Conservation (phyloP, 2,113 vertebrate species). For the Elaphurus davidianus region DNA sequence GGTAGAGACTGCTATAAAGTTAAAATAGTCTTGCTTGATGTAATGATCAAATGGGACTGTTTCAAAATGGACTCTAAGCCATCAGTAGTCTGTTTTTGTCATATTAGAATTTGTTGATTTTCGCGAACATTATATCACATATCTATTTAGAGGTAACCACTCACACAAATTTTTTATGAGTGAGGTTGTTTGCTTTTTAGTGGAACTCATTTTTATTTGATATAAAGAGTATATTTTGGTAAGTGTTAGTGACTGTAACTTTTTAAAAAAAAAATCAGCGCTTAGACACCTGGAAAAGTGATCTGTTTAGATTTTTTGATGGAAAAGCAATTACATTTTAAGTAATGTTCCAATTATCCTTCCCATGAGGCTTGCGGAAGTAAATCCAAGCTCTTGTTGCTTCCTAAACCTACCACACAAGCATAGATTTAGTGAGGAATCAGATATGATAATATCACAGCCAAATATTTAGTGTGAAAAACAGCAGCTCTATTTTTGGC, state of each 20-base stretch:
- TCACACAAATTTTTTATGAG: not conserved
- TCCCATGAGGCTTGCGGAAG: not conserved
- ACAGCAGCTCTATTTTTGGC: not conserved
- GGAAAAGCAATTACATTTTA: slow-evolving; percentile 55
- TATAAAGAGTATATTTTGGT: not conserved
- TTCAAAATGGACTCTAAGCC: not conserved
- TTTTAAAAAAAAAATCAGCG: not conserved
- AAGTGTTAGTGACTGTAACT: not conserved
- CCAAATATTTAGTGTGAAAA: not conserved
- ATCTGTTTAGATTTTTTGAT: slow-evolving; percentile 34
- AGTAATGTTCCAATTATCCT: slow-evolving; percentile 34
- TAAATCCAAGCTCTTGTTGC: not conserved
- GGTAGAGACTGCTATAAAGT: not conserved
- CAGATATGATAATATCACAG: not conserved
- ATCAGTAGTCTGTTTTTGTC: not conserved
- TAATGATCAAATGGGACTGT: not conserved
- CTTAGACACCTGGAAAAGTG: slow-evolving; percentile 33
- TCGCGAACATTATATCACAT: not conserved
- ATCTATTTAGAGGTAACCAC: not conserved
- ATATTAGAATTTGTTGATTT: not conserved
- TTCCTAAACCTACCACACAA: not conserved
- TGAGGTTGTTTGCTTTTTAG: not conserved
- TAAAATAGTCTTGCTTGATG: slow-evolving; percentile 2
- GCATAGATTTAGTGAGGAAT: not conserved
- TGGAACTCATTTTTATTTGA: not conserved